phyloP scores from a whole-genome alignment of 2,113 vertebrate species.

The Datnioides undecimradiatus region DNA sequence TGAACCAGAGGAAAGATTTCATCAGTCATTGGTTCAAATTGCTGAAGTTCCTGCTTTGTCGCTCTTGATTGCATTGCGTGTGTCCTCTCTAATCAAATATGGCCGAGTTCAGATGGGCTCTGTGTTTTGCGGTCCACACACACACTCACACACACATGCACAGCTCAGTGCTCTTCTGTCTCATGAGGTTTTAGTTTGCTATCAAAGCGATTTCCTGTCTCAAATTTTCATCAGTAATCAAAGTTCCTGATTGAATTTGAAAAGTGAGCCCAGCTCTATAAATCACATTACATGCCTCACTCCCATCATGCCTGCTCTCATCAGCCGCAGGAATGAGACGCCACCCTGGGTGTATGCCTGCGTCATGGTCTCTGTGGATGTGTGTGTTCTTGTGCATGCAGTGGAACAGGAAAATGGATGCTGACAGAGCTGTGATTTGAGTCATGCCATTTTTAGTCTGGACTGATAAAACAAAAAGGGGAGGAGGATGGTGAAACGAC shows the following conservation, averaged over 20 bases:
- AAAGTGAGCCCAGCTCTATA: constrained; percentile 79
- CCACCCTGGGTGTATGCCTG: constrained; percentile 63
- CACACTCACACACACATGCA: constrained; percentile 17
- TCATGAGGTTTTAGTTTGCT: constrained; percentile 81
- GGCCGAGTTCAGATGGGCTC: constrained; percentile 52
- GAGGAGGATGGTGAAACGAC: background rate
- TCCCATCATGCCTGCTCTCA: constrained; percentile 78
- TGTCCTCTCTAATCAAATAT: constrained; percentile 73
- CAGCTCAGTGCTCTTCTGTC: constrained; percentile 63
- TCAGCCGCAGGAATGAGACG: constrained; percentile 76
- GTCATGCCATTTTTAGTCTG: constrained; percentile 33
- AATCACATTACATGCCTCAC: constrained; percentile 84
- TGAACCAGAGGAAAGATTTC: constrained; percentile 39
- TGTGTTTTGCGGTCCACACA: constrained; percentile 23
- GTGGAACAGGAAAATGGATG: constrained; percentile 52
- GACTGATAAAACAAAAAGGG: constrained; percentile 22
- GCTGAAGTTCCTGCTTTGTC: constrained; percentile 58
- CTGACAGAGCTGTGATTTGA: constrained; percentile 54
- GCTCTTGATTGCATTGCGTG: constrained; percentile 60
- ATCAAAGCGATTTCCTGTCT: constrained; percentile 84
- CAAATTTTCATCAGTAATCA: constrained; percentile 85
- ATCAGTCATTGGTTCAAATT: constrained; percentile 49
- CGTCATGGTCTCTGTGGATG: constrained; percentile 26
- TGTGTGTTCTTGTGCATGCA: constrained; percentile 34
- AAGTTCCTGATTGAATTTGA: constrained; percentile 85